Percentiles rank a stretch among this genome's conserved stretches.
Evolutionary conservation across 1,140 invertebrate genomes (phyloP).

Genomic region (Lycorma delicatula): DNA sequence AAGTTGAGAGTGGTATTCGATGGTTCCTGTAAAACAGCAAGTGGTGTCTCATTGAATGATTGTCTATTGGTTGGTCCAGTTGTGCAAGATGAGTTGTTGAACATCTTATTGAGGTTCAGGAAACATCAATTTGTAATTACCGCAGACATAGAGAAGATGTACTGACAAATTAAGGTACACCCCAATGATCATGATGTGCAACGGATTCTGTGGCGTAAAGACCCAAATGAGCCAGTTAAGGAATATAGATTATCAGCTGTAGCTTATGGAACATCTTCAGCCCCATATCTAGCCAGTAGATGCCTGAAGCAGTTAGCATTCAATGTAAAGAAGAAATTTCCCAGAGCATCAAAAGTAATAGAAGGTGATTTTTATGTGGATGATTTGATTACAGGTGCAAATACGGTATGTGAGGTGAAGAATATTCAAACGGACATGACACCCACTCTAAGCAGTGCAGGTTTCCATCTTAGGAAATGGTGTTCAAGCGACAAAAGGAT

Average conservation of each 20-base stretch:
- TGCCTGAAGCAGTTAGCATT: slow-evolving; percentile 33
- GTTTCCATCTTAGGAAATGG: slow-evolving; percentile 31
- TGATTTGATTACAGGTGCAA: slow-evolving; percentile 21
- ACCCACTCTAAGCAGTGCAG: slow-evolving; percentile 13
- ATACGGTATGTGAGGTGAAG: slow-evolving; percentile 18
- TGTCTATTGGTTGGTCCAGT: slow-evolving; percentile 28
- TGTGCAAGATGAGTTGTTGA: slow-evolving; percentile 35
- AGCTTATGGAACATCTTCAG: slow-evolving; percentile 32
- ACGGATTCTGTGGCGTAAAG: slow-evolving; percentile 35
- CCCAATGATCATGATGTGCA: slow-evolving; percentile 29
- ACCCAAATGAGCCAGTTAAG: slow-evolving; percentile 23
- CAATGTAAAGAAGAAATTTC: slow-evolving; percentile 29
- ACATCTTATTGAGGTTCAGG: slow-evolving; percentile 34
- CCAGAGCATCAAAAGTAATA: slow-evolving; percentile 17
- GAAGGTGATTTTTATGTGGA: slow-evolving; percentile 27
- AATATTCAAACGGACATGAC: slow-evolving; percentile 24
- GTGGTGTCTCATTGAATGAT: slow-evolving; percentile 32
- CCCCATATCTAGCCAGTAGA: slow-evolving; percentile 33
- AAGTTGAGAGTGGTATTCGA: slow-evolving; percentile 36
- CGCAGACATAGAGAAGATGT: slow-evolving; percentile 33
- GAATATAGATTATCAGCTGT: slow-evolving; percentile 31
- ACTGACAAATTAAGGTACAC: slow-evolving; percentile 15
- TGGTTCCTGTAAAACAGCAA: slow-evolving; percentile 25
- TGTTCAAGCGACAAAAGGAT: no score
- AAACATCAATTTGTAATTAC: slow-evolving; percentile 27